A percentile compares a stretch with the other conserved stretches of the same genome.
These are phyloP conservation scores for Oscheius sp. DNA, from an alignment of 2,888 invertebrate genomes.

Conservation along the genomic window DNA sequence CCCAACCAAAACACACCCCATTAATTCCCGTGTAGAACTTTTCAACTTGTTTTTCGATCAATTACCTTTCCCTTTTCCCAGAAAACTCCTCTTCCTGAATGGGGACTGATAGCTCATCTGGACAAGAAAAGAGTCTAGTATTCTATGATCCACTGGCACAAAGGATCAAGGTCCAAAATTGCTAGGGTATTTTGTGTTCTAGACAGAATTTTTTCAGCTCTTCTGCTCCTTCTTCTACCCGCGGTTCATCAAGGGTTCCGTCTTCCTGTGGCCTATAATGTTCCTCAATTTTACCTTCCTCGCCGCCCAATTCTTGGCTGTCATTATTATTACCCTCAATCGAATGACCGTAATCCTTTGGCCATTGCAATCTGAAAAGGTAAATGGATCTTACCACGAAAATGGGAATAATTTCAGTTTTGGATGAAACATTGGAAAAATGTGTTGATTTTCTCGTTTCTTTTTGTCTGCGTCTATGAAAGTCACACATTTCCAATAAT, in stretches of 20 bases:
- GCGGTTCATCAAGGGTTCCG: not conserved
- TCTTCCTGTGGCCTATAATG: slow-evolving; percentile 4
- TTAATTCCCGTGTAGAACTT: too few relatives aligned
- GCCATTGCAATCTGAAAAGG: slow-evolving; percentile 2
- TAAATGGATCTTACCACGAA: not conserved
- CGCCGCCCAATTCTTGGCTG: not conserved
- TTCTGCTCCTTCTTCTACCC: slow-evolving; percentile 24
- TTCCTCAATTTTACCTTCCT: slow-evolving; percentile 9
- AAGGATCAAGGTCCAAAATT: not conserved
- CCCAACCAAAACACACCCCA: too few relatives aligned
- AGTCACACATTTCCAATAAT: slow-evolving; percentile 2
- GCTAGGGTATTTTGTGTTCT: not conserved
- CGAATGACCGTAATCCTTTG: slow-evolving; percentile 11
- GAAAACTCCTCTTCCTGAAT: not conserved
- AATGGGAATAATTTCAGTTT: not conserved
- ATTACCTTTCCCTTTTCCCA: too few relatives aligned
- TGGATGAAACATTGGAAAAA: slow-evolving; percentile 12
- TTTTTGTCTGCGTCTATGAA: not conserved
- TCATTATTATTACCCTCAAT: slow-evolving; percentile 2
- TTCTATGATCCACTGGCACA: not conserved
- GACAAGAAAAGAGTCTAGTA: not conserved
- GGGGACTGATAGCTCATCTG: not conserved
- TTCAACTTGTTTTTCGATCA: too few relatives aligned
- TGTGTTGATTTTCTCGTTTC: not conserved
- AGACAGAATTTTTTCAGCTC: not conserved